These are phyloP conservation scores for Petrosia ficiformis DNA, from an alignment of 37 sponge, comb jelly and placozoan species.

Conservation along the genomic window DNA sequence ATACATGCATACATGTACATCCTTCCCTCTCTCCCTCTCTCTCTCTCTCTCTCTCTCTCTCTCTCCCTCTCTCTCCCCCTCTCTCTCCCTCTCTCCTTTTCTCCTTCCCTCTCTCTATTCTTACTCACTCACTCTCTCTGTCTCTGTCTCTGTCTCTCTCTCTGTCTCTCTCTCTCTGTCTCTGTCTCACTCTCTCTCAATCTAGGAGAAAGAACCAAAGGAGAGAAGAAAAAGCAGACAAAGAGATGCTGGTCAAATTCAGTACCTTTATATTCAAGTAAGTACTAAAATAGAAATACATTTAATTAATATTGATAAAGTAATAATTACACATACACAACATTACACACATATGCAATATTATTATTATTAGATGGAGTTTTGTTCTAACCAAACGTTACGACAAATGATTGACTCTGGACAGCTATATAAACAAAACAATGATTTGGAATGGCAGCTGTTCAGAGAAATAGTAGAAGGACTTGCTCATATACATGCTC, in stretches of 20 bases:
- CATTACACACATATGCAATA: no score
- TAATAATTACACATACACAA: no score
- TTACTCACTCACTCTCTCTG: slow-evolving; percentile 15
- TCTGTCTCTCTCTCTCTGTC: slow-evolving; percentile 22
- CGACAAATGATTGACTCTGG: slow-evolving; percentile 78
- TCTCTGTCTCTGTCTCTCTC: slow-evolving; percentile 25
- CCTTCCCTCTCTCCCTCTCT: background rate
- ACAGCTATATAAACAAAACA: slow-evolving; percentile 43
- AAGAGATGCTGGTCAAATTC: slow-evolving; percentile 14
- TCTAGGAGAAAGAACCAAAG: no score
- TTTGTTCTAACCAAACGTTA: slow-evolving; percentile 91
- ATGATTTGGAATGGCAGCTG: slow-evolving; percentile 68
- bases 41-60: background rate
- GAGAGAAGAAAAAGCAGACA: no score
- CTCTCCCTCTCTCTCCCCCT: slow-evolving; percentile 3
- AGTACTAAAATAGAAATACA: background rate
- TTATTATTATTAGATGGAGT: slow-evolving; percentile 91
- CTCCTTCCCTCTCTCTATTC: slow-evolving; percentile 5
- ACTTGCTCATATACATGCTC: slow-evolving; percentile 87
- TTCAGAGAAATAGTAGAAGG: slow-evolving; percentile 94
- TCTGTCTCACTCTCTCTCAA: no score
- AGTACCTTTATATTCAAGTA: slow-evolving; percentile 61
- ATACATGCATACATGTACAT: background rate
- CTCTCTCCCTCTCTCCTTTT: no score
- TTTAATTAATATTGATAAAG: background rate